Evolutionary conservation across 1,140 invertebrate species (phyloP).

Genomic region (Euwallacea similis): DNA sequence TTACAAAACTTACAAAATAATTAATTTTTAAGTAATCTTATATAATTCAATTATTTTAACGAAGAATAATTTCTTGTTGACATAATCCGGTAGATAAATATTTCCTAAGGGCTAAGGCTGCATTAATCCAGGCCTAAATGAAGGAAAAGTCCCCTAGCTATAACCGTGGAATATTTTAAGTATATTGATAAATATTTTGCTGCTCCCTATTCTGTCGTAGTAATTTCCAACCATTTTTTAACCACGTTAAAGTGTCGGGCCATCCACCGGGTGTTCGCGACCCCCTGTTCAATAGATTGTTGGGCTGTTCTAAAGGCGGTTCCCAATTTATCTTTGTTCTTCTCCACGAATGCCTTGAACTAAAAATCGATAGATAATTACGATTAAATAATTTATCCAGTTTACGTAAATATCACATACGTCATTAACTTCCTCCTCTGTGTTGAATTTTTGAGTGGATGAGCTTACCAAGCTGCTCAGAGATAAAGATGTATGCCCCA

Average conservation of each 20-base stretch:
- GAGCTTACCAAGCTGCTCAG: constrained; percentile 74
- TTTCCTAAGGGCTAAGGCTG: neutral
- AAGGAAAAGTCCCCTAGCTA: neutral
- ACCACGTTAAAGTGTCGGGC: constrained; percentile 72
- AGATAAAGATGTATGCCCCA: constrained; percentile 68
- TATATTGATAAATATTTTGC: neutral
- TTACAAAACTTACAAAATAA: no score
- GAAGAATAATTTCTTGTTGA: neutral
- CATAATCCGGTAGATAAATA: neutral
- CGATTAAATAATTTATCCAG: neutral
- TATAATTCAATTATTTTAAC: neutral
- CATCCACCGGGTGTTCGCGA: constrained; percentile 82
- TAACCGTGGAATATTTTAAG: neutral
- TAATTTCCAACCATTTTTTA: constrained; percentile 65
- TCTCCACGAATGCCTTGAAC: constrained; percentile 66
- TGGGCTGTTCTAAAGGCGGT: constrained; percentile 66
- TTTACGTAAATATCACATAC: constrained; percentile 57
- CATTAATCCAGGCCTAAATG: neutral
- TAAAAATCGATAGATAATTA: constrained; percentile 46
- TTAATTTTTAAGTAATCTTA: no score
- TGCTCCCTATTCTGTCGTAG: constrained; percentile 3
- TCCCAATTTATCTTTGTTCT: constrained; percentile 64
- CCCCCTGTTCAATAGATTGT: constrained; percentile 76
- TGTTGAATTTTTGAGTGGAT: constrained; percentile 70
- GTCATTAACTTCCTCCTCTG: constrained; percentile 72